Evolutionary conservation across 1,140 invertebrate genomes (phyloP), one percentile per base, ranked within the genome.

Genomic region (Cheumatopsyche charites): DNA sequence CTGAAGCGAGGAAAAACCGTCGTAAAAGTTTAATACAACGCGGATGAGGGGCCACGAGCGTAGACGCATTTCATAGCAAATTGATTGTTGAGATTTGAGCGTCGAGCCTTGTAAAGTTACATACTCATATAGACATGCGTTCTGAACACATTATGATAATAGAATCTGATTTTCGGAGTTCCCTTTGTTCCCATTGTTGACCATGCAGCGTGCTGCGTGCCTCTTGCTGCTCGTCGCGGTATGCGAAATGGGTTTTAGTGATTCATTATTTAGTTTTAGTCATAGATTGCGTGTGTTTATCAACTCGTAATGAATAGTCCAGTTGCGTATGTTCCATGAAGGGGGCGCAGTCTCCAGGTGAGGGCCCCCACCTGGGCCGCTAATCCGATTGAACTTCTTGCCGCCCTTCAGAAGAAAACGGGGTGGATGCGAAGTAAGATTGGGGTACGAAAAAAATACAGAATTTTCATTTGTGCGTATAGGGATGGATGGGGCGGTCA

Each of bases 311-410:
- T n/a, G n/a, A n/a, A n/a, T n/a, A n/a, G n/a, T n/a, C n/a, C n/a
- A n/a, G n/a, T n/a, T n/a, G n/a, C n/a, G n/a, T n/a, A n/a, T n/a
- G n/a, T n/a, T n/a, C n/a, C n/a, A n/a, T n/a, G n/a, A n/a, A n/a
- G 29, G 29, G 29, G 29, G 29, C 29, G 29, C 43, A n/a, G 2
- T 19, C 42, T 13, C 43, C 65, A 67, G 11, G 36, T 49, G 65
- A 49, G 55, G 55, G 55, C 1, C 11, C 52, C 41, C 17, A 36
- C 29, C 29, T 52, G 29, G 19, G 29, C 36, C 41, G 43, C 55
- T 70, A 70, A 70, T 70, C 68, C 68, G 68, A 70, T 70, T 70
- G 68, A 70, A 70, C 68, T 62, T 61, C 36, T 58, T 41, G 4
- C 62, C 17, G 17, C 52, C 67, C 47, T 69, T 29, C 2, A 43